phyloP scores from a whole-genome alignment of 2,888 invertebrate species.

The Xestobium rufovillosum region DNA sequence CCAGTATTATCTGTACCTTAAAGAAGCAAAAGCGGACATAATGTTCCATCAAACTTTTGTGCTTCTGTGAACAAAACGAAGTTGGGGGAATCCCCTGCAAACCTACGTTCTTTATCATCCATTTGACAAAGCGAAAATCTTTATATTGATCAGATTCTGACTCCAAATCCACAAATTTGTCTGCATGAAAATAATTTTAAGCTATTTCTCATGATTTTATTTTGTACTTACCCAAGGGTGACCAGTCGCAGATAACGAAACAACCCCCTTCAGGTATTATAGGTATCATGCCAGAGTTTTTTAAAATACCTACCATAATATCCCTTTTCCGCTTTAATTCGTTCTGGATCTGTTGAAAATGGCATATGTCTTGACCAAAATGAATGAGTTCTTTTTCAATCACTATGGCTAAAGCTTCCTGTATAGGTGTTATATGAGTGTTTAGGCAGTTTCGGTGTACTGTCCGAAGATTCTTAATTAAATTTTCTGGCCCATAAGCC shows the following conservation, averaged over 20 bases:
- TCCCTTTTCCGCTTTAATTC: conserved; percentile 69
- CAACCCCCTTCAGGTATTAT: conserved; percentile 90
- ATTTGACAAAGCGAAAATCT: conserved; percentile 62
- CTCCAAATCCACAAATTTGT: conserved; percentile 44
- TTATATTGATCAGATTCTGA: conserved; percentile 44
- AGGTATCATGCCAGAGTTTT: conserved; percentile 72
- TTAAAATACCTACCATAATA: conserved; percentile 59
- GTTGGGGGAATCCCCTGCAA: conserved; percentile 65
- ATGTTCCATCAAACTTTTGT: conserved; percentile 53
- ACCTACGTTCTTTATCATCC: conserved; percentile 61
- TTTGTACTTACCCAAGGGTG: conserved; percentile 55
- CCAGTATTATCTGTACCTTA: conserved; percentile 40
- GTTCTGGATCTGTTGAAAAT: conserved; percentile 61
- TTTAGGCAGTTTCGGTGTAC: conserved; percentile 89
- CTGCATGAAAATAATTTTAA: no score
- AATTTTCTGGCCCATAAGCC: conserved; percentile 75
- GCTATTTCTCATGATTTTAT: no score
- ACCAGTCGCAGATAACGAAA: conserved; percentile 88
- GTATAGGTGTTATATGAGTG: conserved; percentile 75
- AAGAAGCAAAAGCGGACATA: conserved; percentile 61
- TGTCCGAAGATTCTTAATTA: conserved; percentile 67
- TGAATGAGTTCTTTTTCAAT: conserved; percentile 72
- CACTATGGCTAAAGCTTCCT: conserved; percentile 81
- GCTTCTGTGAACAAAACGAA: conserved; percentile 55
- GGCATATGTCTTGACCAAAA: conserved; percentile 63